Base-by-base conservation (phyloP, 2,113 vertebrate genomes). In the Emberiza fucata region DNA sequence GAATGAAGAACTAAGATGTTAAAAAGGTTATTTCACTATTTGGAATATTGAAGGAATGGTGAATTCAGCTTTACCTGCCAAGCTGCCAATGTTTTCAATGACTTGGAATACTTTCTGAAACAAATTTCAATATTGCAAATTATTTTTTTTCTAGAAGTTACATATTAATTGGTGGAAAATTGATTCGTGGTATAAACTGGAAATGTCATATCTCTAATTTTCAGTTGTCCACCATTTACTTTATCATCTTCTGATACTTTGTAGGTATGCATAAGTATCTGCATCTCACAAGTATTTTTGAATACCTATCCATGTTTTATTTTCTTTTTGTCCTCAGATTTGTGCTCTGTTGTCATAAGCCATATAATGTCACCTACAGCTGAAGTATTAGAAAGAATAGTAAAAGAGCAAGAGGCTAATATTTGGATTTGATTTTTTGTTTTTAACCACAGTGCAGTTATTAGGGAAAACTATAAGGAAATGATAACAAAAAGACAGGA, bases 401-500 rank as follows among this genome's bases (percentile, higher is more conserved):
- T 40, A 65, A 21, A 53, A 92, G 8, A 50, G 3, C 5, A 79
- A 80, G 16, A 45, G 4, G 6, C 1, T 82, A 60, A 42, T 75
- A 29, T 42, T 39, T 88, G 54, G 33, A 31, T 48, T 24, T 33
- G 29, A 0, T 12, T 54, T 48, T 59, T 64, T 27, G 6, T 22
- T 76, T 44, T 44, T 6, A 22, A 45, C 75, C 37, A 31, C 3
- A 17, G 8, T 56, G 8, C 11, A 53, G 6, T 11, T 10, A n/a
- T 64, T 60, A 73, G 29, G 2, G 9, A 86, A 95, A 90, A 37
- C 11, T 51, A 51, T 18, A 12, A 72, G 21, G 7, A 66, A 61
- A 72, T 4, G 1, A 5, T 1, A 7, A 60, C 23, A 28, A 27
- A 3, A 65, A 51, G 4, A 35, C 5, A 31, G 25, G 19, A 51